Evolutionary conservation across 2,113 vertebrate genomes (phyloP).

Genomic region (Mormyrus iriodes): DNA sequence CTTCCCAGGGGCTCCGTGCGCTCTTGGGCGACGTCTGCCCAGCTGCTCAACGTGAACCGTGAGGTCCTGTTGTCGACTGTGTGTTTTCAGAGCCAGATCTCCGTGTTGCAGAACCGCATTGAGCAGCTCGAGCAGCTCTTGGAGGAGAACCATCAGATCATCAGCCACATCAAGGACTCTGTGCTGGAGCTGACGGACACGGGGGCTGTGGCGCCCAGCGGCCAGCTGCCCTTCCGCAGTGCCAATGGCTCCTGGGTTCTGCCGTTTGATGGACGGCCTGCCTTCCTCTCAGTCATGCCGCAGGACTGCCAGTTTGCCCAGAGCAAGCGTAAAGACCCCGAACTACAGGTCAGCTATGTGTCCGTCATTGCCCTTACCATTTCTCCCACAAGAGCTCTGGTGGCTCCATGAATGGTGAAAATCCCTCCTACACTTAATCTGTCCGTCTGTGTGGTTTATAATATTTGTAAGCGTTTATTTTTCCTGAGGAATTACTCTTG

Average conservation of each 20-base stretch:
- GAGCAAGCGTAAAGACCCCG: constrained; percentile 61
- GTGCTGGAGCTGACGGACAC: constrained; percentile 95
- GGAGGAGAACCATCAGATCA: constrained; percentile 98
- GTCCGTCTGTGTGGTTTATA: neutral
- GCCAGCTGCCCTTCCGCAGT: constrained; percentile 69
- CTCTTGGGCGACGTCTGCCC: neutral
- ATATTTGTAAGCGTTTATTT: neutral
- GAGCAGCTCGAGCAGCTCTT: constrained; percentile 96
- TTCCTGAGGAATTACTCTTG: neutral
- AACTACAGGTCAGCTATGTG: constrained; percentile 73
- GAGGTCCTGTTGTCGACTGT: constrained; percentile 23
- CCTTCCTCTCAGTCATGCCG: constrained; percentile 77
- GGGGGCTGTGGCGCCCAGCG: constrained; percentile 66
- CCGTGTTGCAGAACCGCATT: constrained; percentile 93
- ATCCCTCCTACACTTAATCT: neutral
- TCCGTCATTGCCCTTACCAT: neutral
- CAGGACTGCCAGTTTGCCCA: constrained; percentile 87
- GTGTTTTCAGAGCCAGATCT: constrained; percentile 85
- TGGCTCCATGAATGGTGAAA: neutral
- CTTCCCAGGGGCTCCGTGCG: neutral
- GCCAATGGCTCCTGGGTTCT: constrained; percentile 84
- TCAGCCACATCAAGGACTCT: constrained; percentile 97
- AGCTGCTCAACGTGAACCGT: constrained; percentile 12
- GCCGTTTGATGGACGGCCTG: constrained; percentile 76
- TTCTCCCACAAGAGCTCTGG: neutral